phyloP scores from a whole-genome alignment of 1,140 invertebrate genomes.

The Drosophila lowei region DNA sequence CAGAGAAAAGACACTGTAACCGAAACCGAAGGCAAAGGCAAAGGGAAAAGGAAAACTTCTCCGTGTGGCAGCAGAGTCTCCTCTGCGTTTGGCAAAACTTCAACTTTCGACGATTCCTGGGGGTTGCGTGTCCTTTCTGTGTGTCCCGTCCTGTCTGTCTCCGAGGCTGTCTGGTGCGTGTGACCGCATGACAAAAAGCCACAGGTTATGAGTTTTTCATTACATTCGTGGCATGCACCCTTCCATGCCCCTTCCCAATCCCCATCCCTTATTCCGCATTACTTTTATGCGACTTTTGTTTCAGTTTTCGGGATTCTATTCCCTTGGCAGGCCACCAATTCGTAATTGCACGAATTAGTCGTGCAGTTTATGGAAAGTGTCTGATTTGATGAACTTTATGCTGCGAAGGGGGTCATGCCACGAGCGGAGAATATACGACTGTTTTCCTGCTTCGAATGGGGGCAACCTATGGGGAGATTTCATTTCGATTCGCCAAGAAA shows the following conservation, averaged over 20 bases:
- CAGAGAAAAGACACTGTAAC: slow-evolving; percentile 1
- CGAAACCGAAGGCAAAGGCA: slow-evolving; percentile 21
- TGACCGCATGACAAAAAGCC: slow-evolving; percentile 75
- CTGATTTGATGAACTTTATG: slow-evolving; percentile 29
- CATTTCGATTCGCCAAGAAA: too few species aligned
- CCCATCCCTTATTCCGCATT: slow-evolving; percentile 14
- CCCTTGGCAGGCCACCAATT: slow-evolving; percentile 60
- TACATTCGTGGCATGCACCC: slow-evolving; percentile 54
- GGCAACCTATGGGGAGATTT: too few species aligned
- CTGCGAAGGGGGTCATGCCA: too few species aligned
- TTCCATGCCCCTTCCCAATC: background rate
- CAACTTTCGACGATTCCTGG: slow-evolving; percentile 9
- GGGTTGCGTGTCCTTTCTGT: slow-evolving; percentile 34
- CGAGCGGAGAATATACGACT: too few species aligned
- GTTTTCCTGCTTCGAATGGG: too few species aligned
- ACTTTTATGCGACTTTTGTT: slow-evolving; percentile 57
- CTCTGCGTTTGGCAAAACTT: slow-evolving; percentile 25
- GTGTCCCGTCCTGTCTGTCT: background rate
- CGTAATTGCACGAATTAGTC: slow-evolving; percentile 49
- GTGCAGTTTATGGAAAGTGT: slow-evolving; percentile 26
- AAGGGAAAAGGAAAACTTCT: slow-evolving; percentile 31
- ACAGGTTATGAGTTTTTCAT: slow-evolving; percentile 80
- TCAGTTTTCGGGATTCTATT: slow-evolving; percentile 31
- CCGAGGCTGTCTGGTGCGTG: slow-evolving; percentile 48
- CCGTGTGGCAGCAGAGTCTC: background rate